Percentiles rank a stretch among this genome's conserved stretches.
Conservation (phyloP, 2,113 vertebrate species). For the Tragulus kanchil region DNA sequence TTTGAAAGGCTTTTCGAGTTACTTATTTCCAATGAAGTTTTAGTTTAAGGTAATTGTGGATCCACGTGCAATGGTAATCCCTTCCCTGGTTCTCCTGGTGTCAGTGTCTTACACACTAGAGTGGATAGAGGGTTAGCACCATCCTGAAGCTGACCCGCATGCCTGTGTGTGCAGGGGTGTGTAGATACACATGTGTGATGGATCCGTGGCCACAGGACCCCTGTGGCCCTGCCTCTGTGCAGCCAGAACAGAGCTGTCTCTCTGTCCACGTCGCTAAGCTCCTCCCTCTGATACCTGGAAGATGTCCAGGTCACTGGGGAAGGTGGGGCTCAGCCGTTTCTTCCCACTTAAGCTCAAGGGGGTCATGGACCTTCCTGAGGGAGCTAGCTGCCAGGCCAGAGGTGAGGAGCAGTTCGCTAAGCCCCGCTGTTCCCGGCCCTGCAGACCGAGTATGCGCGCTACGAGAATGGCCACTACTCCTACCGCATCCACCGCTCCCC, state of each 20-base stretch:
- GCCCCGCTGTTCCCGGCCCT: conserved; percentile 4
- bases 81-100: not conserved
- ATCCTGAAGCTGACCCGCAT: not conserved
- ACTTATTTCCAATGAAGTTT: not conserved
- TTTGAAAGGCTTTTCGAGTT: not conserved
- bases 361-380: not conserved
- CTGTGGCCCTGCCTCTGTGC: fast-evolving
- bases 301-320: not conserved
- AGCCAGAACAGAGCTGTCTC: not conserved
- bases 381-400: not conserved
- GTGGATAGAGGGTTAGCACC: not conserved
- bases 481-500: conserved; percentile 97
- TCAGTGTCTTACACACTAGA: not conserved
- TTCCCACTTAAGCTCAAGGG: not conserved
- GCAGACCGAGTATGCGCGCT: conserved; percentile 95
- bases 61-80: too few relatives aligned
- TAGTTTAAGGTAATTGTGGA: not conserved
- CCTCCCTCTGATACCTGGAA: not conserved
- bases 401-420: not conserved
- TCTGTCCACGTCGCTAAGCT: not conserved
- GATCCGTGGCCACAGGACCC: not conserved
- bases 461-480: conserved; percentile 94
- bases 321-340: not conserved
- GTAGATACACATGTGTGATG: not conserved
- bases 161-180: not conserved